Base-by-base conservation (phyloP, 2,797 vertebrate species). In the Oreonectes daqikongensis region DNA sequence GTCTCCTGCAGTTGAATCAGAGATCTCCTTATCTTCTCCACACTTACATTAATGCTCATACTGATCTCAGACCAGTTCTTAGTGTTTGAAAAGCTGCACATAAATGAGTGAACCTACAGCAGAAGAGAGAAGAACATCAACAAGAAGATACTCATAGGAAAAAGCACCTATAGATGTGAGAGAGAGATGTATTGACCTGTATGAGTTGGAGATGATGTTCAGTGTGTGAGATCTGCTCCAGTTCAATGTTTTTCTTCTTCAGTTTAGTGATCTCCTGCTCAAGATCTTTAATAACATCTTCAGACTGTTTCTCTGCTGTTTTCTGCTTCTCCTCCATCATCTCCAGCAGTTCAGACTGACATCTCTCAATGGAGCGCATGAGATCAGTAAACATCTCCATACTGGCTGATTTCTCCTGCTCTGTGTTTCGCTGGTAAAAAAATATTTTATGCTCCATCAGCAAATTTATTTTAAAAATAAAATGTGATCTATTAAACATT, bases 31-130 rank as follows among this genome's bases (percentile, higher is more conserved):
- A 40, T 15, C 15, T 22, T 12, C 4, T 18, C 10, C 22, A 70
- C 50, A 28, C 53, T 18, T 20, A 53, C 50, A 40, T 12, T 5
- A 69, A 18, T 35, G 11, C 53, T 48, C 20, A 35, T 22, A 17
- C 48, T 69, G 67, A 69, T 53, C 48, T 69, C 67, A 55, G 67
- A 5, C 14, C 67, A 69, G 67, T 35, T 69, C 48, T 53, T 53
- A 0, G 1, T 69, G 30, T 69, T 53, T 53, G 22, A 35, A 35
- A 9, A 9, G 8, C 8, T 35, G 35, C 35, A 35, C 1, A 35
- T 35, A 9, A 9, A 35, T 9, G 35, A 35, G 9, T 35, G 35
- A 35, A 35, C 10, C 35, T 35, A 35, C 1, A 1, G 7, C 32
- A 35, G 32, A 35, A 35, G 32, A 35, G 32, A 35, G 32, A 35